Conservation (phyloP, 1,140 invertebrate genomes). For the Euura saliciscinereae region DNA sequence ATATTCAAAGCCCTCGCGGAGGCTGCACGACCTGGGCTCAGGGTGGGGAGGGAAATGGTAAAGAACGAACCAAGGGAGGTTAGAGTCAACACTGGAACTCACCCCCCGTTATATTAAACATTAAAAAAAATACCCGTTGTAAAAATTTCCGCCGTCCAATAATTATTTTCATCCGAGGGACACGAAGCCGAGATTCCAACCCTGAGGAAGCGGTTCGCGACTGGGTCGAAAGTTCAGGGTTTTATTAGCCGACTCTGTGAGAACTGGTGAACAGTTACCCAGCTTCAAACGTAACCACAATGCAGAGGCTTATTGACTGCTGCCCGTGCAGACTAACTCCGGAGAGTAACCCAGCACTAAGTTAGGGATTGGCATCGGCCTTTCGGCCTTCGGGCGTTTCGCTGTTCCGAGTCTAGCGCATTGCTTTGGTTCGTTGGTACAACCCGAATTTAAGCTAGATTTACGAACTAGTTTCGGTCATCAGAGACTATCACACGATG, state of each 20-base stretch:
- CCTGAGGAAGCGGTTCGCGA: not conserved
- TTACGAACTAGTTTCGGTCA: not conserved
- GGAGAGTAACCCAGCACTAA: not conserved
- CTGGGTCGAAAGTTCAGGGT: not conserved
- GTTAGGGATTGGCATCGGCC: not conserved
- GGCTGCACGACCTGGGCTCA: not conserved
- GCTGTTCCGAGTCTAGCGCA: not conserved
- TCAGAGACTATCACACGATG: slow-evolving; percentile 10
- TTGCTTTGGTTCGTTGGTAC: not conserved
- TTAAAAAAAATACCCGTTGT: not conserved
- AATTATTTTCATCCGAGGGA: not conserved
- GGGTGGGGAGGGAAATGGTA: not conserved
- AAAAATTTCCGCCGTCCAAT: not conserved
- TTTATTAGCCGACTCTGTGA: no score
- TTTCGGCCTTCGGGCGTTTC: not conserved
- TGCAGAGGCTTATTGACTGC: not conserved
- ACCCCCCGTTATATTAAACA: not conserved
- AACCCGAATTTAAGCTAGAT: not conserved
- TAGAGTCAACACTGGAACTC: not conserved
- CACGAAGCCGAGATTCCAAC: not conserved
- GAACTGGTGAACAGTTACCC: not conserved
- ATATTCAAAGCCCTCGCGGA: not conserved
- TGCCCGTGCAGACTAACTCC: not conserved
- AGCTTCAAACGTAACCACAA: slow-evolving; percentile 7
- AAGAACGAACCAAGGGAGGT: not conserved